These are phyloP conservation scores for Eulithis prunata DNA, from an alignment of 2,888 invertebrate species.

Conservation along the genomic window DNA sequence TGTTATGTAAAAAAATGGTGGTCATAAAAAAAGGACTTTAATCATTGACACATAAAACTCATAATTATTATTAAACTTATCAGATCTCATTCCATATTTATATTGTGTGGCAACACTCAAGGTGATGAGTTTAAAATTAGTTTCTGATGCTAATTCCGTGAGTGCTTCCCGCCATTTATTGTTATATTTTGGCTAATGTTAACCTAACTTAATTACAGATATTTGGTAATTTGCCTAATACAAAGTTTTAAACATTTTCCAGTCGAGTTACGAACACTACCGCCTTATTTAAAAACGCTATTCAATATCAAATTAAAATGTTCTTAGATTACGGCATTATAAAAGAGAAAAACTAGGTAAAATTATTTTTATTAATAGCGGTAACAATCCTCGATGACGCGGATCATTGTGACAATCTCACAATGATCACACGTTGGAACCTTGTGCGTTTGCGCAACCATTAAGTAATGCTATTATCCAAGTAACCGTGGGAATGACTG, in stretches of 20 bases:
- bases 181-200: slow-evolving; percentile 20
- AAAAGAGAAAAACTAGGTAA: too few species aligned
- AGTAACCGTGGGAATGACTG: slow-evolving; percentile 70
- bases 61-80: slow-evolving; percentile 30
- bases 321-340: too few species aligned
- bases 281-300: neutral
- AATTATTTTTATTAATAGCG: slow-evolving; percentile 1
- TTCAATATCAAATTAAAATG: too few species aligned
- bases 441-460: slow-evolving; percentile 74
- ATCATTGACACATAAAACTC: slow-evolving; percentile 14
- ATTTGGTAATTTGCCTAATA: neutral
- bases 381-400: slow-evolving; percentile 17
- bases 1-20: too few species aligned
- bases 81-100: slow-evolving; percentile 37
- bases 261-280: neutral
- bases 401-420: slow-evolving; percentile 43
- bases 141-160: slow-evolving; percentile 41
- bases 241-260: slow-evolving; percentile 8
- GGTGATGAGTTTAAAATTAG: slow-evolving; percentile 44
- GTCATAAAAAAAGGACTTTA: neutral
- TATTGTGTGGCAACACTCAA: slow-evolving; percentile 47
- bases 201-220: slow-evolving; percentile 14
- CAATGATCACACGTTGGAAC: slow-evolving; percentile 61
- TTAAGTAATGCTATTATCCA: slow-evolving; percentile 77
- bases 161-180: slow-evolving; percentile 30